Conservation (phyloP, 2,888 invertebrate genomes). For the Trichogramma dendrolimi region DNA sequence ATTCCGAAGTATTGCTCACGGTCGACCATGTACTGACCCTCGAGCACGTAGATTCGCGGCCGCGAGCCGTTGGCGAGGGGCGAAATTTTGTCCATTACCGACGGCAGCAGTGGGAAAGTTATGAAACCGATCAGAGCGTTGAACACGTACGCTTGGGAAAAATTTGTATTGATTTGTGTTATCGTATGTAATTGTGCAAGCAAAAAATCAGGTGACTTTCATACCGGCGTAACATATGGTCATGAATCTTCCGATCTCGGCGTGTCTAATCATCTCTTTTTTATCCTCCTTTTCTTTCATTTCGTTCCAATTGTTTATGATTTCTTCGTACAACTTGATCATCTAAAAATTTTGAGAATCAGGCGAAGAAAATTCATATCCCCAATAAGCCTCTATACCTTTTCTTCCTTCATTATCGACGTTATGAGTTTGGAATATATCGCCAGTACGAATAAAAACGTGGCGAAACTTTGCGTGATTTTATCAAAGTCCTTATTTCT, state of each 20-base stretch:
- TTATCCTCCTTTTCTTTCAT: slow-evolving; percentile 2
- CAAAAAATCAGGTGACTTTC: neutral
- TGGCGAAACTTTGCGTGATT: slow-evolving; percentile 1
- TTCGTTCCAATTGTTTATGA: slow-evolving; percentile 10
- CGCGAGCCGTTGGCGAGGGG: slow-evolving; percentile 1
- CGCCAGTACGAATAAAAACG: neutral
- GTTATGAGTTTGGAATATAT: neutral
- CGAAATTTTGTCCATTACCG: neutral
- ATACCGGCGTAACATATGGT: slow-evolving; percentile 10
- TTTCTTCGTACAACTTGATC: slow-evolving; percentile 1
- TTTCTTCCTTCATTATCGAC: neutral
- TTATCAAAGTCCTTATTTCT: neutral
- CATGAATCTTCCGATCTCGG: slow-evolving; percentile 5
- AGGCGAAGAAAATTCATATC: neutral
- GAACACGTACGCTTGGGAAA: neutral
- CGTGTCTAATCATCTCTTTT: slow-evolving; percentile 6
- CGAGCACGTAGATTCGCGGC: slow-evolving; percentile 4
- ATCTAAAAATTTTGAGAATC: neutral
- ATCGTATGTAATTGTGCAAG: neutral
- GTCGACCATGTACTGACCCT: slow-evolving; percentile 10
- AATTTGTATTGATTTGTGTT: no score
- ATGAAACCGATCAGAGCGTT: slow-evolving; percentile 1
- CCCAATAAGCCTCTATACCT: slow-evolving; percentile 1
- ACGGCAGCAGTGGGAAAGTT: slow-evolving; percentile 7
- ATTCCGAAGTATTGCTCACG: slow-evolving; percentile 1